Evolutionary conservation across 1,140 invertebrate genomes (phyloP).

Genomic region (Eupristina koningsbergeri): DNA sequence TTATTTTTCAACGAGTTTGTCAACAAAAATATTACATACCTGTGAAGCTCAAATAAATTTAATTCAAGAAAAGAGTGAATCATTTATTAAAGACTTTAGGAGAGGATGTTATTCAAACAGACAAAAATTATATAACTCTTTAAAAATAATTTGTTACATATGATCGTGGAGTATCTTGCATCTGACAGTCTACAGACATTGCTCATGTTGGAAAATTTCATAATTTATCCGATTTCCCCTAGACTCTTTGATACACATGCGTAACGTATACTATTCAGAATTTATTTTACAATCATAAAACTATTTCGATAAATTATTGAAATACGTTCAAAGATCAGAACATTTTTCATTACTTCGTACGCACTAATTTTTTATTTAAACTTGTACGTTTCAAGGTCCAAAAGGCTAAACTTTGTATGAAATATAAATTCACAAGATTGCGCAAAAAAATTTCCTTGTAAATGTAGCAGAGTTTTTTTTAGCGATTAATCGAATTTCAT

Average conservation of each 20-base stretch:
- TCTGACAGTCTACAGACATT: background rate
- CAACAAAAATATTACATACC: no score
- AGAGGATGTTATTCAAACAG: background rate
- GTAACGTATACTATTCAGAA: background rate
- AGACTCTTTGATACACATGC: conserved; percentile 1
- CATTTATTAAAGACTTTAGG: background rate
- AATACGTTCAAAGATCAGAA: conserved; percentile 8
- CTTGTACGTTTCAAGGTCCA: background rate
- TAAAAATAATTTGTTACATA: background rate
- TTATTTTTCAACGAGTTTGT: background rate
- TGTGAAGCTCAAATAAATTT: no score
- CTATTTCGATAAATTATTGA: background rate
- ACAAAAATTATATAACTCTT: background rate
- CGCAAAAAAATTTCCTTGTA: background rate
- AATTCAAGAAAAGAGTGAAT: background rate
- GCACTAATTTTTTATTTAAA: conserved; percentile 32
- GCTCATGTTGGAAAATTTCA: conserved; percentile 1
- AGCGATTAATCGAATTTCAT: background rate
- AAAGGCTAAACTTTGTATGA: background rate
- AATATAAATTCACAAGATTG: background rate
- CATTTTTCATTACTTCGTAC: conserved; percentile 20
- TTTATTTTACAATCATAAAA: background rate
- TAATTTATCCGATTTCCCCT: conserved; percentile 32
- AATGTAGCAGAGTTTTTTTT: background rate
- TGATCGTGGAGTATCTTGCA: background rate